Conservation (phyloP, 1,140 invertebrate genomes). For the Hylaeus volcanicus region DNA sequence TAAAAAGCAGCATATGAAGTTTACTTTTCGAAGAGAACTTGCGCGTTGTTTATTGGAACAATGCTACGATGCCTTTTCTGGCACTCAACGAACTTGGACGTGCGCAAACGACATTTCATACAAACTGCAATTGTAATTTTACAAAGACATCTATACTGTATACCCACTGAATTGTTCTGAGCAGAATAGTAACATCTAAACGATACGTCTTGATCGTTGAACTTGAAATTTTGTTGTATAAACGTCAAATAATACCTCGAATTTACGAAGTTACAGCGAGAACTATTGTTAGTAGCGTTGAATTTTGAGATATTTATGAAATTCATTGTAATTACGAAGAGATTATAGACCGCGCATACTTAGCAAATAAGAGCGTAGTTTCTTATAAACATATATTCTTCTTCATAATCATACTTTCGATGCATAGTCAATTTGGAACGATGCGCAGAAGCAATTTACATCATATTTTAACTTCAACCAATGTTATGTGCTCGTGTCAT, state of each 20-base stretch:
- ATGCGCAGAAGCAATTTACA: neutral
- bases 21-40: neutral
- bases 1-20: neutral
- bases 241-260: slow-evolving; percentile 22
- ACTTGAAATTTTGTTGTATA: slow-evolving; percentile 31
- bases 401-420: slow-evolving; percentile 6
- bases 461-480: slow-evolving; percentile 3
- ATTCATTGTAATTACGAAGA: slow-evolving; percentile 41
- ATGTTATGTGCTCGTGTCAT: slow-evolving; percentile 28
- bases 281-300: slow-evolving; percentile 56
- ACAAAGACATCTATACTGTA: neutral
- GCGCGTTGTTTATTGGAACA: slow-evolving; percentile 17
- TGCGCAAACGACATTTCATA: neutral
- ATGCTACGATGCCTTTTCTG: slow-evolving; percentile 15
- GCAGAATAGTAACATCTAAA: neutral
- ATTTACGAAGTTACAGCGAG: slow-evolving; percentile 28
- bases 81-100: slow-evolving; percentile 28
- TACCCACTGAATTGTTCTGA: slow-evolving; percentile 7
- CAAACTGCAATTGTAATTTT: neutral
- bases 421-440: neutral
- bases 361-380: slow-evolving; percentile 32
- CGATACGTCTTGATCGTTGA: slow-evolving; percentile 4
- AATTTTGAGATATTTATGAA: slow-evolving; percentile 67
- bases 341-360: slow-evolving; percentile 25
- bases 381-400: slow-evolving; percentile 10